A percentile compares a stretch with the other conserved stretches of the same genome.
Evolutionary conservation across 2,113 vertebrate species (phyloP).

Genomic region (Nesoenas mayeri): DNA sequence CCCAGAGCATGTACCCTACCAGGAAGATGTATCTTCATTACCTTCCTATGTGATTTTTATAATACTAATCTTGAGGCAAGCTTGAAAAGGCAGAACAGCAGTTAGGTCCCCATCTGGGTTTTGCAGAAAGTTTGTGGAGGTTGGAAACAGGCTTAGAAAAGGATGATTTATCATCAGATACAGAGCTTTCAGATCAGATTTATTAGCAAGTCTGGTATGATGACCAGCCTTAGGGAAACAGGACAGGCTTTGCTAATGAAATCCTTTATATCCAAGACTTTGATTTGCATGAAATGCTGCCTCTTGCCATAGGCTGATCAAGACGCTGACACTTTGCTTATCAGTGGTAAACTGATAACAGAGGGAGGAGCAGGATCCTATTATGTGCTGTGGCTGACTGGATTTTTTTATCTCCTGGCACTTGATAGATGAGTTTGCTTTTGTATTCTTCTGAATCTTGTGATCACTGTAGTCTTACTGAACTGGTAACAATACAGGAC

Average conservation of each 20-base stretch:
- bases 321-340: background rate
- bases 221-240: background rate
- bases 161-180: background rate
- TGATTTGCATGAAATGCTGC: background rate
- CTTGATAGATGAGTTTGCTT: background rate
- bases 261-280: background rate
- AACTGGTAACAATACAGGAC: background rate
- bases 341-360: background rate
- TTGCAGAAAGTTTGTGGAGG: background rate
- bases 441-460: background rate
- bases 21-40: constrained; percentile 3
- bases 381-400: fast-evolving
- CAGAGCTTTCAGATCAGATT: background rate
- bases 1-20: background rate
- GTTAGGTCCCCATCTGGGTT: background rate
- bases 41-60: background rate
- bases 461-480: fast-evolving
- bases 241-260: background rate
- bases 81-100: background rate
- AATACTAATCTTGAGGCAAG: background rate
- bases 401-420: background rate
- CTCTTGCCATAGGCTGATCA: background rate
- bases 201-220: background rate
- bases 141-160: background rate
- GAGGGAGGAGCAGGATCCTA: background rate